Percentiles rank a stretch among this genome's conserved stretches.
phyloP scores from a whole-genome alignment of 2,113 vertebrate species.

The cattle (Bos taurus) region ARS-UCD2.0 NC_037333.1:100453001-100453500 shows the following conservation, averaged over 20 bases:
- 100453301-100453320: not conserved
- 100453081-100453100: not conserved
- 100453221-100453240: not conserved
- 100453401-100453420: not conserved
- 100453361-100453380: not conserved
- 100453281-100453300: not conserved
- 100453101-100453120: not conserved
- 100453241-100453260: not conserved
- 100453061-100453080: not conserved
- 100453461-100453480: not conserved
- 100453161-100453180: not conserved
- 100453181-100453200: not conserved
- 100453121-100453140: not conserved
- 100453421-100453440: not conserved
- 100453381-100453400: not conserved
- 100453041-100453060: not conserved
- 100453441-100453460: not conserved
- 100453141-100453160: not conserved
- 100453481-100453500: not conserved
- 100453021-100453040: not conserved
- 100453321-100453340: not conserved
- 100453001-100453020: not conserved
- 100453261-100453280: not conserved
- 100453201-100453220: not conserved
- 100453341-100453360: not conserved